These are phyloP conservation scores for Nemopilema nomurai DNA, from an alignment of 30 jellyfish, hydroid and myxozoan species.

Conservation along the genomic window DNA sequence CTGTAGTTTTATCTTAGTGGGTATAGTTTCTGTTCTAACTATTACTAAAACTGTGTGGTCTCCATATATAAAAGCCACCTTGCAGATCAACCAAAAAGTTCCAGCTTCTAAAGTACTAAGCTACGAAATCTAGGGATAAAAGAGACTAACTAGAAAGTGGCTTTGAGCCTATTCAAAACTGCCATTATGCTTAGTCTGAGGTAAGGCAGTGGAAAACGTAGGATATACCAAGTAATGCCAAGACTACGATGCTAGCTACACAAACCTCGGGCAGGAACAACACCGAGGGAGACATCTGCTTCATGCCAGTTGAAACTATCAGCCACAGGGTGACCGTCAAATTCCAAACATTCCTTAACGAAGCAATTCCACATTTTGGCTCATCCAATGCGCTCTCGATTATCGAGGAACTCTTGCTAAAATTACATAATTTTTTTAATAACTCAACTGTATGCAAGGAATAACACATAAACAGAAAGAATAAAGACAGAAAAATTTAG, in stretches of 20 bases:
- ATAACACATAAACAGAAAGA: background rate
- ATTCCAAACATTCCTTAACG: slow-evolving; percentile 43
- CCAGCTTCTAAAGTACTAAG: too few relatives aligned
- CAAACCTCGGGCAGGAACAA: slow-evolving; percentile 44
- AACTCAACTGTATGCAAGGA: background rate
- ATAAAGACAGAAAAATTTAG: too few relatives aligned
- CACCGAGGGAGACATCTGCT: slow-evolving; percentile 14
- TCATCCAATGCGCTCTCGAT: slow-evolving; percentile 60
- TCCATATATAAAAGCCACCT: too few relatives aligned
- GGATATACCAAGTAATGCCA: background rate
- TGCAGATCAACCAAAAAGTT: too few relatives aligned
- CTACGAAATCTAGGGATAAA: too few relatives aligned
- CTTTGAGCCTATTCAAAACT: too few relatives aligned
- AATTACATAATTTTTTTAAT: background rate
- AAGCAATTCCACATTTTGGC: slow-evolving; percentile 35
- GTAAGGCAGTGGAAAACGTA: background rate
- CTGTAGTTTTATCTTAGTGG: too few relatives aligned
- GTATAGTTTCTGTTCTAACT: too few relatives aligned
- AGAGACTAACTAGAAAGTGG: too few relatives aligned
- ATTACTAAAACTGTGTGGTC: too few relatives aligned
- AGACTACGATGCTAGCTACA: background rate
- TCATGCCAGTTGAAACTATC: slow-evolving; percentile 60
- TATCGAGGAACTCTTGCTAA: slow-evolving; percentile 23
- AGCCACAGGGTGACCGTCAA: slow-evolving; percentile 38
- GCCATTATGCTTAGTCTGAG: too few relatives aligned